Base-by-base conservation (phyloP, 2,888 invertebrate species). In the Hemicrepidius hirtus region DNA sequence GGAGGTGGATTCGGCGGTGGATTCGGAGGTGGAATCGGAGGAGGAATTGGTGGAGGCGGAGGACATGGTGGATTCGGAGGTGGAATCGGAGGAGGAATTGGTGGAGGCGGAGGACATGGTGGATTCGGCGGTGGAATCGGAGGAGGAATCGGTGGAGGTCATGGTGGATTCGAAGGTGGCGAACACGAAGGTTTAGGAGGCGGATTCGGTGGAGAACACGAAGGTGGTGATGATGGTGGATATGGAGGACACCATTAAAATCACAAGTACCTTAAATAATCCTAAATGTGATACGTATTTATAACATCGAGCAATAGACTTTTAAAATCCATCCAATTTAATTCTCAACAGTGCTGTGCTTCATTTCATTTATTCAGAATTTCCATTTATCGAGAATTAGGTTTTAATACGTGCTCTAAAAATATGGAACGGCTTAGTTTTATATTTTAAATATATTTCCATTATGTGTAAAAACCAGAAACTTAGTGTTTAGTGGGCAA, bases 1-100 rank as follows among this genome's bases (percentile, higher is more conserved):
- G 65, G 64, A 1, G 66, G 70, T 6, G 66, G 66, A 35, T 12
- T 12, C 28, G 66, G 66, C 5, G 66, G 66, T n/a, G 66, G 66
- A 13, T 13, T 46, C 21, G 66, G 55, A 1, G 63, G 63, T 10
- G 63, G 63, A 46, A 21, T 49, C 49, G 63, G 63, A 6, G 63
- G 63, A 3, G 57, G 57, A 57, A 32, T 35, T 10, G 57, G 57
- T 4, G 21, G 24, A 12, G 60, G n/a, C n/a, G n/a, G n/a, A n/a
- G n/a, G n/a, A n/a, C n/a, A n/a, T n/a, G 66, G 66, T n/a, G 66
- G 66, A 13, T 13, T 46, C 21, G 66, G 55, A 1, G 63, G 63
- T 10, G 63, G 63, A 46, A 21, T 49, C 49, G 63, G 60, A 6
- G 63, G 63, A 3, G 57, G 57, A 57, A 32, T 35, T 10, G 57